Evolutionary conservation across 2,113 vertebrate genomes (phyloP).

Genomic region (Numenius arquata): DNA sequence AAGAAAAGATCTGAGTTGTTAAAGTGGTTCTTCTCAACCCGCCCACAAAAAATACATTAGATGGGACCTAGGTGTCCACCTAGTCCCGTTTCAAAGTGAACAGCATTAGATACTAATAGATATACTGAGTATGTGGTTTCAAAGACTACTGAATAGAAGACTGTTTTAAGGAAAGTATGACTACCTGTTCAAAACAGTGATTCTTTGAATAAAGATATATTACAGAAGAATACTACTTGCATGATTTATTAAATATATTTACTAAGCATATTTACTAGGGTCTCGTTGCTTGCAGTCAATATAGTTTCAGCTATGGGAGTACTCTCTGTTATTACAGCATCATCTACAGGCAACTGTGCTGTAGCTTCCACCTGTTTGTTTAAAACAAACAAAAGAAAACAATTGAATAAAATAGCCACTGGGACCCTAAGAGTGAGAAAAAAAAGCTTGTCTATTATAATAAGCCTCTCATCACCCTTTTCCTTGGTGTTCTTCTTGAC

Average conservation of each 20-base stretch:
- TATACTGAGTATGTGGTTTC: neutral
- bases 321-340: slow-evolving; percentile 79
- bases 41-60: neutral
- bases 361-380: slow-evolving; percentile 83
- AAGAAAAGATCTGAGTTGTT: neutral
- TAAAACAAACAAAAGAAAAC: slow-evolving; percentile 74
- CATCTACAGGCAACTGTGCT: slow-evolving; percentile 80
- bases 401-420: slow-evolving; percentile 71
- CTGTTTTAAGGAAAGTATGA: neutral
- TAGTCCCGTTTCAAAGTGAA: neutral
- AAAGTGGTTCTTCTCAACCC: neutral
- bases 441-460: slow-evolving; percentile 60
- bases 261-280: slow-evolving; percentile 80
- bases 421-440: slow-evolving; percentile 48
- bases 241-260: slow-evolving; percentile 68
- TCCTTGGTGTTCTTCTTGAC: slow-evolving; percentile 80
- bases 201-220: slow-evolving; percentile 17
- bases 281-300: slow-evolving; percentile 81
- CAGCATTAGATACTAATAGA: neutral
- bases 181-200: neutral
- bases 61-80: neutral
- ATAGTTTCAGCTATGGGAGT: slow-evolving; percentile 81
- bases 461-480: slow-evolving; percentile 82
- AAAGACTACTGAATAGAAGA: neutral
- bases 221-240: slow-evolving; percentile 64